Conservation (phyloP, 2,113 vertebrate species). For the Chloebia gouldiae region DNA sequence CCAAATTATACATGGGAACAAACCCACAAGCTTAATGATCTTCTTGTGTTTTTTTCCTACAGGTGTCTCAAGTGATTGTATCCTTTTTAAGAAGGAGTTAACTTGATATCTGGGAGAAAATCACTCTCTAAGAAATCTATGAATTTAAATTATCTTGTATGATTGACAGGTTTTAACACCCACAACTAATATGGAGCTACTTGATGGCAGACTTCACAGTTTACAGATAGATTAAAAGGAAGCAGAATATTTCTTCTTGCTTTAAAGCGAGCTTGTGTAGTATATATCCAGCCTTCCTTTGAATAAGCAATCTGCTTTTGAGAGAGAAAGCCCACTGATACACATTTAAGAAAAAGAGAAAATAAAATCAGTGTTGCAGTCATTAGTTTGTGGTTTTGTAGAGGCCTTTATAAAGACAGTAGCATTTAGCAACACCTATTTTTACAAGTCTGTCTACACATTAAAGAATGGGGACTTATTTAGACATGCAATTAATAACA, state of each 20-base stretch:
- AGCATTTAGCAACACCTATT: background rate
- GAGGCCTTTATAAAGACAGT: background rate
- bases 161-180: constrained; percentile 32
- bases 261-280: background rate
- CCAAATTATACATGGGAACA: background rate
- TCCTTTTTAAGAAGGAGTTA: background rate
- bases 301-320: background rate
- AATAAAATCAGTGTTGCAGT: background rate
- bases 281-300: background rate
- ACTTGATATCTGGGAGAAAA: constrained; percentile 9
- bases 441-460: background rate
- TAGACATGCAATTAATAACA: background rate
- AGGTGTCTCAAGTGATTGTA: background rate
- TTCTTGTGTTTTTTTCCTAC: background rate
- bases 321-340: background rate
- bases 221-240: constrained; percentile 20
- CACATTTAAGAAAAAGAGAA: background rate
- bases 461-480: background rate
- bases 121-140: background rate
- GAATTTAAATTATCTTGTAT: background rate
- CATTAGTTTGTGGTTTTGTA: background rate
- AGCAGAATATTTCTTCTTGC: background rate
- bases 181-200: constrained; percentile 11
- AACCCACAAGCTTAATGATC: background rate
- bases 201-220: constrained; percentile 16